These are phyloP conservation scores for Dusona sp. DNA, from an alignment of 2,888 invertebrate species.

Conservation along the genomic window DNA sequence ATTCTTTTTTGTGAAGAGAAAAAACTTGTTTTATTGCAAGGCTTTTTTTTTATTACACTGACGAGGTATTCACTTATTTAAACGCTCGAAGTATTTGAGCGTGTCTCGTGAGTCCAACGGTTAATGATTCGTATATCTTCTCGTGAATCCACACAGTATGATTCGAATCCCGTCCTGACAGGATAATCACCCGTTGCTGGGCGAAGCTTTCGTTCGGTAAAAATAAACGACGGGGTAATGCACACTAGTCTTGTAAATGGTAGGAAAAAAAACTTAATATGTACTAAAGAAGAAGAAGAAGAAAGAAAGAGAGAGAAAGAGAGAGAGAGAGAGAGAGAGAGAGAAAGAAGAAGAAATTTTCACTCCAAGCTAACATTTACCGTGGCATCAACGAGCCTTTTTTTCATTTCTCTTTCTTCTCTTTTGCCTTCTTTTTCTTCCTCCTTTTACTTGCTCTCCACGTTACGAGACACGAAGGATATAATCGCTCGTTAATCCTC, in stretches of 20 bases:
- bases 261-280: slow-evolving; percentile 13
- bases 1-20: slow-evolving; percentile 64
- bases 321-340: neutral
- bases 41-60: too few species aligned
- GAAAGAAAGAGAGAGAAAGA: neutral
- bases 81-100: neutral
- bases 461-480: slow-evolving; percentile 59
- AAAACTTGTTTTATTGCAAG: slow-evolving; percentile 58
- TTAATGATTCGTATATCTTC: slow-evolving; percentile 43
- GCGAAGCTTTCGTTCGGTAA: slow-evolving; percentile 14
- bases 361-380: slow-evolving; percentile 40
- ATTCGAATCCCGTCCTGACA: slow-evolving; percentile 49
- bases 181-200: slow-evolving; percentile 49
- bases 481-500: slow-evolving; percentile 69
- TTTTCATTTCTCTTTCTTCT: slow-evolving; percentile 26
- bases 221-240: too few species aligned
- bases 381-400: slow-evolving; percentile 26
- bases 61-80: too few species aligned
- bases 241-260: too few species aligned
- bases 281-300: neutral
- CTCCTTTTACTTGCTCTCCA: slow-evolving; percentile 24
- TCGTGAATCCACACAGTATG: slow-evolving; percentile 31
- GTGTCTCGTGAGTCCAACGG: neutral
- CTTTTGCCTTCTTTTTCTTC: slow-evolving; percentile 1
- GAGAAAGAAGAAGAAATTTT: slow-evolving; percentile 49